A percentile compares a stretch with the other conserved stretches of the same genome.
These are phyloP conservation scores for Lepidonotus clava DNA, from an alignment of 2,888 invertebrate species.

Conservation along the genomic window DNA sequence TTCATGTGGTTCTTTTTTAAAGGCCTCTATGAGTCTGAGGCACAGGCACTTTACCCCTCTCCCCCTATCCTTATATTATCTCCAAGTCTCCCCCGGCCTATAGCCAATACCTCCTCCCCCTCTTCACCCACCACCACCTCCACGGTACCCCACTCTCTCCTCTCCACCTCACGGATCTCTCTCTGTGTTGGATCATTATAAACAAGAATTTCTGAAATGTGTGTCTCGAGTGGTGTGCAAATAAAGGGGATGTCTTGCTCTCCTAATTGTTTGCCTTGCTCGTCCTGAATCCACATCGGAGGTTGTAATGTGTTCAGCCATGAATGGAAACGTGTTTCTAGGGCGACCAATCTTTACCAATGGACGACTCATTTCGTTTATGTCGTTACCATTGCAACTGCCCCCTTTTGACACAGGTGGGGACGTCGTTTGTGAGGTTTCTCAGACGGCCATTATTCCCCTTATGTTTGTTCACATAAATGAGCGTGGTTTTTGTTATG, in stretches of 20 bases:
- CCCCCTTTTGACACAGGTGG: not conserved
- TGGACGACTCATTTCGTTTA: not conserved
- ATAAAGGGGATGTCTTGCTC: conserved; percentile 21
- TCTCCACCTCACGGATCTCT: not conserved
- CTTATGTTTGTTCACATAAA: not conserved
- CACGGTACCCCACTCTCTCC: not conserved
- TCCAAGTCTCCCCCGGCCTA: not conserved
- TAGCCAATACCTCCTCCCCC: not conserved
- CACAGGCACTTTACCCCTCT: no score
- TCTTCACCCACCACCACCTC: not conserved
- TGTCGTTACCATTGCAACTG: conserved; percentile 13
- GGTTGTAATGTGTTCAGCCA: conserved; percentile 10
- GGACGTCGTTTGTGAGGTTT: not conserved
- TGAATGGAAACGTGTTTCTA: conserved; percentile 27
- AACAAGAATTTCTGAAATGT: conserved; percentile 31
- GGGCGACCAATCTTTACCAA: conserved; percentile 10
- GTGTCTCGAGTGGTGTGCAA: conserved; percentile 31
- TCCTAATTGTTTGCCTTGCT: conserved; percentile 22
- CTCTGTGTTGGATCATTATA: conserved; percentile 31
- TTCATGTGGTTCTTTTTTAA: not conserved
- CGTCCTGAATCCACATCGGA: not conserved
- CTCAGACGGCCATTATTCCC: not conserved
- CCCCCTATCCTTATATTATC: no score
- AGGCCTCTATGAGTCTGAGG: not conserved
- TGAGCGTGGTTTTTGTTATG: conserved; percentile 1